phyloP scores from a whole-genome alignment of 2,113 vertebrate genomes.

The Mormoops blainvillei region DNA sequence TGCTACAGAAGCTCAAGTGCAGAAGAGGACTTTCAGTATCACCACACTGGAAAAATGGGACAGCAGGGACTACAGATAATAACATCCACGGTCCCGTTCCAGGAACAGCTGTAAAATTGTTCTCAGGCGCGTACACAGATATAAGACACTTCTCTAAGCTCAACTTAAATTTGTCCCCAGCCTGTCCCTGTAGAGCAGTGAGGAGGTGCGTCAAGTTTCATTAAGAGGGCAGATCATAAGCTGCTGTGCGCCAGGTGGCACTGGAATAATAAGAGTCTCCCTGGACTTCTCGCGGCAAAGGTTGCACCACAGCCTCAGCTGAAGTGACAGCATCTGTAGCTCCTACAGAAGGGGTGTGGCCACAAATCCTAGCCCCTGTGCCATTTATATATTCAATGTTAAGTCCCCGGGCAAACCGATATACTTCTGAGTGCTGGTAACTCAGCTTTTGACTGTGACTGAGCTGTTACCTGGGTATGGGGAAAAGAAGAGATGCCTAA shows the following conservation, averaged over 20 bases:
- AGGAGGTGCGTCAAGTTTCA: not conserved
- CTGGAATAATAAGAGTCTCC: not conserved
- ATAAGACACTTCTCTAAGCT: not conserved
- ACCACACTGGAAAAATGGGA: not conserved
- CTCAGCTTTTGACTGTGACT: not conserved
- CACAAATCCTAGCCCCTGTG: not conserved
- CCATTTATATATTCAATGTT: not conserved
- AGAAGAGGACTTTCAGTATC: not conserved
- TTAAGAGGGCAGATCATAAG: not conserved
- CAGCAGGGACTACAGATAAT: not conserved
- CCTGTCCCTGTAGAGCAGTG: not conserved
- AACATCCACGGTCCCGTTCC: not conserved
- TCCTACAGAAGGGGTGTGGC: accelerated
- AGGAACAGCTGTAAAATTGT: not conserved
- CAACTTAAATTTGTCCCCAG: not conserved
- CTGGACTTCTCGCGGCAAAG: not conserved
- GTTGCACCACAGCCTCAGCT: not conserved
- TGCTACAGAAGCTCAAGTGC: not conserved
- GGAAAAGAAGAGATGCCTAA: not conserved
- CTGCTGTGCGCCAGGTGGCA: not conserved
- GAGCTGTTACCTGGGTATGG: not conserved
- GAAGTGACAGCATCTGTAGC: not conserved
- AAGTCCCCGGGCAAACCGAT: not conserved
- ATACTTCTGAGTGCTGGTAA: not conserved
- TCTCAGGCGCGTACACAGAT: not conserved